Conservation (phyloP, 2,888 invertebrate species). For the Mythimna pallens region DNA sequence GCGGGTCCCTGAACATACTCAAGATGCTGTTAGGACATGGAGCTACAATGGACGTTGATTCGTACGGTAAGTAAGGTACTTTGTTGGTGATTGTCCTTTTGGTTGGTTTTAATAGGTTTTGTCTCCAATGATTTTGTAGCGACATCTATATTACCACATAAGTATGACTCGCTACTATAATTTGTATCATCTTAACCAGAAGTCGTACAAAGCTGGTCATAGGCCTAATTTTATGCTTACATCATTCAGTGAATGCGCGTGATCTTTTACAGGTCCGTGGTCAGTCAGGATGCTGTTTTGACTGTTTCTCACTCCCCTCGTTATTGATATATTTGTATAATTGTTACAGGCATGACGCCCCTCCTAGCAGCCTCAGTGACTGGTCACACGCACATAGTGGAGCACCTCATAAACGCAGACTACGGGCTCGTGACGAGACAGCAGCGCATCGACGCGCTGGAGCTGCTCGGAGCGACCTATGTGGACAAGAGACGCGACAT, state of each 20-base stretch:
- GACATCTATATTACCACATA: background rate
- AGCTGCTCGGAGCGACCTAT: constrained; percentile 97
- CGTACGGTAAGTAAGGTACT: constrained; percentile 92
- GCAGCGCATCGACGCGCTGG: constrained; percentile 97
- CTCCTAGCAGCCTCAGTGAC: constrained; percentile 97
- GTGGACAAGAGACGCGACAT: constrained; percentile 99
- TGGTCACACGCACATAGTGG: constrained; percentile 98
- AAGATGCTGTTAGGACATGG: constrained; percentile 96
- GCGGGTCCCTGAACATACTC: constrained; percentile 97
- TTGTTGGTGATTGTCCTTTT: constrained; percentile 1
- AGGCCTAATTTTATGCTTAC: background rate
- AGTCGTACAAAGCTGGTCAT: too few relatives aligned
- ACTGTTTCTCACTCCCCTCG: too few relatives aligned
- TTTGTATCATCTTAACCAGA: too few relatives aligned
- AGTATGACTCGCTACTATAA: too few relatives aligned
- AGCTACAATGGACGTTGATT: constrained; percentile 98
- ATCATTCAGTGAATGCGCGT: background rate
- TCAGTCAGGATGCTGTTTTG: too few relatives aligned
- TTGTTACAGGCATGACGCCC: constrained; percentile 95
- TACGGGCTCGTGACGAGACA: constrained; percentile 94
- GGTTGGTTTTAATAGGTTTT: background rate
- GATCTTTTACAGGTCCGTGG: background rate
- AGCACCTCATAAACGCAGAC: constrained; percentile 95
- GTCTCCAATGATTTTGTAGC: background rate
- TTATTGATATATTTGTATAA: background rate